These are phyloP conservation scores for Agonopterix subpropinquella DNA, from an alignment of 2,888 invertebrate genomes.

Conservation along the genomic window DNA sequence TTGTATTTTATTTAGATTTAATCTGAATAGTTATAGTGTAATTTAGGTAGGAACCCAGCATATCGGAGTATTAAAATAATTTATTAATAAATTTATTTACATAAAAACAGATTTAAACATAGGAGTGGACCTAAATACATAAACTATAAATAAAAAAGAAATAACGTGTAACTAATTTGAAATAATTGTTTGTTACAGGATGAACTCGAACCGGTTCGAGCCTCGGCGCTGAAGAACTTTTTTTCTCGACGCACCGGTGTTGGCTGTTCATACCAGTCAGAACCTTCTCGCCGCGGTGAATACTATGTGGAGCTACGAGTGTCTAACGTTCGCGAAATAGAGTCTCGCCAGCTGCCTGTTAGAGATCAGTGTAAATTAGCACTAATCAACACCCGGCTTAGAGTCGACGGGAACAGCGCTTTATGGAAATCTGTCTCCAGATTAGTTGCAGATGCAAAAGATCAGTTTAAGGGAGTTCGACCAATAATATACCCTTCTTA, in stretches of 20 bases:
- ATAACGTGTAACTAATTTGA: too few relatives aligned
- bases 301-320: not conserved
- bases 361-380: not conserved
- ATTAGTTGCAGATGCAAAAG: not conserved
- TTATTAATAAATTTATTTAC: too few relatives aligned
- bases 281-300: not conserved
- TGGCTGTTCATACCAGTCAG: not conserved
- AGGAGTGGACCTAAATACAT: too few relatives aligned
- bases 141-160: too few relatives aligned
- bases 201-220: not conserved
- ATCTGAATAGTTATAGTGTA: too few relatives aligned
- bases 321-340: not conserved
- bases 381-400: not conserved
- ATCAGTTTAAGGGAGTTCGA: not conserved
- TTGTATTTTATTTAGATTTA: too few relatives aligned
- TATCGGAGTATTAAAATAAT: too few relatives aligned
- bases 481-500: not conserved
- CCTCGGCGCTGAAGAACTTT: not conserved
- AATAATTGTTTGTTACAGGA: conserved; percentile 1
- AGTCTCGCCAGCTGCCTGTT: not conserved
- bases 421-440: not conserved
- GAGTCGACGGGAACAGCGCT: not conserved
- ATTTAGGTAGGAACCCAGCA: too few relatives aligned
- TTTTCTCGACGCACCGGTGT: conserved; percentile 1
- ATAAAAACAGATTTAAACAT: too few relatives aligned